A percentile compares a stretch with the other conserved stretches of the same genome.
These are phyloP conservation scores for Metalampra italica DNA, from an alignment of 2,888 invertebrate species.

Conservation along the genomic window DNA sequence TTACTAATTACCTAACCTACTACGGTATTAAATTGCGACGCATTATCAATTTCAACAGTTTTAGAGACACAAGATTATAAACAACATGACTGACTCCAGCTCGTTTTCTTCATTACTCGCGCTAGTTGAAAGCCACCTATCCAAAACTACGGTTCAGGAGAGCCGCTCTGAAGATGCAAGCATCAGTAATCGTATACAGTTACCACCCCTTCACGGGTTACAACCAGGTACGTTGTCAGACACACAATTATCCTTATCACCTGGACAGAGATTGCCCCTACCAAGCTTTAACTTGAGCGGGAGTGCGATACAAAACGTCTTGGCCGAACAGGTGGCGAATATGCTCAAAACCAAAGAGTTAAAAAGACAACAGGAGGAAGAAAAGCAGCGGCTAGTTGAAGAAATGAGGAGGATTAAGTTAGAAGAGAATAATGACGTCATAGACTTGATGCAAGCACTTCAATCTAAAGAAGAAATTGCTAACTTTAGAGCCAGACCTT, in stretches of 20 bases:
- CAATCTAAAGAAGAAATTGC: conserved; percentile 16
- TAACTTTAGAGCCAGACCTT: background rate
- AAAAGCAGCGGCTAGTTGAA: conserved; percentile 35
- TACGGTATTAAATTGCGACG: no score
- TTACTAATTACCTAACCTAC: no score
- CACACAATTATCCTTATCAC: conserved; percentile 27
- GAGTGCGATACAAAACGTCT: conserved; percentile 41
- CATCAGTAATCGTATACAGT: conserved; percentile 22
- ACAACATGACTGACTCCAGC: conserved; percentile 50
- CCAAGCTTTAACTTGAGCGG: conserved; percentile 39
- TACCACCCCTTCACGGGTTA: conserved; percentile 21
- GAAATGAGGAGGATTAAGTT: conserved; percentile 34
- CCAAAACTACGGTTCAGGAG: conserved; percentile 44
- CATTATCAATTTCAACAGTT: no score
- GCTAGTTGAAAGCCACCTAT: conserved; percentile 61
- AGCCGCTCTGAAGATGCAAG: conserved; percentile 25
- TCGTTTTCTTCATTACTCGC: conserved; percentile 57
- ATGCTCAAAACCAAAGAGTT: conserved; percentile 61
- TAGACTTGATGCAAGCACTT: conserved; percentile 54
- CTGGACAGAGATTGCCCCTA: conserved; percentile 38
- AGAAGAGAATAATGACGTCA: conserved; percentile 40
- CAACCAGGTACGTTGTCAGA: conserved; percentile 34
- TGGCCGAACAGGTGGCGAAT: conserved; percentile 55
- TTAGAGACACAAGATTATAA: no score
- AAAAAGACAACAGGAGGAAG: conserved; percentile 39